These are phyloP conservation scores for Chelon auratus DNA, from an alignment of 2,797 vertebrate genomes.

Conservation along the genomic window DNA sequence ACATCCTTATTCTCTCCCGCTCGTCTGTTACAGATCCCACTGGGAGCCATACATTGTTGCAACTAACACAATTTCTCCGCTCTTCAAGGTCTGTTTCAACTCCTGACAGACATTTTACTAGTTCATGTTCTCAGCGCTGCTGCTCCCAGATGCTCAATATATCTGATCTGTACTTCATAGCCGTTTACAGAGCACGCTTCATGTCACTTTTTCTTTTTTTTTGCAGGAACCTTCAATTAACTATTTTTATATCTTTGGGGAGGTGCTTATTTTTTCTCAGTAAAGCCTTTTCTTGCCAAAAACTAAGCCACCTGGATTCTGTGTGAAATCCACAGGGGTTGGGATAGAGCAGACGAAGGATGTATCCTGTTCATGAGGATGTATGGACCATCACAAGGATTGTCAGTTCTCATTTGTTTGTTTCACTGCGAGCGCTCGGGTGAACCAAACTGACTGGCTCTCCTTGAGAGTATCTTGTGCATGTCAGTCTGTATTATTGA, in stretches of 20 bases:
- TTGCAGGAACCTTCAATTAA: conserved; percentile 56
- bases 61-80: conserved; percentile 56
- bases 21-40: conserved; percentile 42
- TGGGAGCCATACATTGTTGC: conserved; percentile 50
- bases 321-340: conserved; percentile 47
- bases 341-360: conserved; percentile 19
- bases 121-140: conserved; percentile 39
- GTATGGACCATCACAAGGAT: conserved; percentile 76
- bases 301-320: conserved; percentile 55
- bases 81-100: conserved; percentile 64
- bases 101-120: conserved; percentile 61
- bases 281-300: conserved; percentile 41
- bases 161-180: conserved; percentile 62
- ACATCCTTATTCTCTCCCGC: conserved; percentile 39
- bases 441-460: conserved; percentile 71
- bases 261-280: conserved; percentile 38
- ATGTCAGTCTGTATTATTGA: conserved; percentile 79
- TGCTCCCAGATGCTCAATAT: conserved; percentile 40
- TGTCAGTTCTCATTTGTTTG: conserved; percentile 82
- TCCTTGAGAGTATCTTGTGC: conserved; percentile 81
- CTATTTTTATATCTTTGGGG: conserved; percentile 48
- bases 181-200: conserved; percentile 30
- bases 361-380: conserved; percentile 69
- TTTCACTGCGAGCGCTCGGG: conserved; percentile 67
- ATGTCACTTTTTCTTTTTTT: conserved; percentile 36